Evolutionary conservation across 1,140 invertebrate genomes (phyloP).

Genomic region (Sinella curviseta): DNA sequence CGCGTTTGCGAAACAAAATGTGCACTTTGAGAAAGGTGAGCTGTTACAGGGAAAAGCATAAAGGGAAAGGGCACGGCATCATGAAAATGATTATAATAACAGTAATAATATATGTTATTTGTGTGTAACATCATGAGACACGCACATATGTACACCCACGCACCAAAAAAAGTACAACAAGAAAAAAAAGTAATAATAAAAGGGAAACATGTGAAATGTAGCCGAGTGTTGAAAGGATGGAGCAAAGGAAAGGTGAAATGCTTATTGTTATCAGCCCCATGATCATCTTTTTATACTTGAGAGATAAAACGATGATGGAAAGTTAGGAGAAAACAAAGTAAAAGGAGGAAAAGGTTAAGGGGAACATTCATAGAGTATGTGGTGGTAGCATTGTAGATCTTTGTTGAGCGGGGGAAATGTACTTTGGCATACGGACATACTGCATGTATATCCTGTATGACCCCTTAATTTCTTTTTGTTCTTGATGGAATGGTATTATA

Average conservation of each 20-base stretch:
- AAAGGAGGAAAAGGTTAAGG: background rate
- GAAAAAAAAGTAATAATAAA: background rate
- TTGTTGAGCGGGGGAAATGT: too few species aligned
- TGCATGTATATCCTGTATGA: too few species aligned
- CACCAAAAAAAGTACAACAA: background rate
- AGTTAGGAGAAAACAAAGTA: background rate
- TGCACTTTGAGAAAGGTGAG: constrained; percentile 48
- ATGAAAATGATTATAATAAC: too few species aligned
- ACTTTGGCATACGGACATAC: too few species aligned
- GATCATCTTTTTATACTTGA: background rate
- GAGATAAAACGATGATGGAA: background rate
- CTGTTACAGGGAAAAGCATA: background rate
- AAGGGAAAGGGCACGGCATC: too few species aligned
- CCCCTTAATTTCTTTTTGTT: too few species aligned
- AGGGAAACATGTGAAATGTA: background rate
- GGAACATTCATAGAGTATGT: background rate
- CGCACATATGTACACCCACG: background rate
- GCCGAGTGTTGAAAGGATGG: background rate
- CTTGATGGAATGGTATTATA: too few species aligned
- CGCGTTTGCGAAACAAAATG: constrained; percentile 47
- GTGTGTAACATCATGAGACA: background rate
- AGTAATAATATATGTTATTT: too few species aligned
- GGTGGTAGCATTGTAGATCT: background rate
- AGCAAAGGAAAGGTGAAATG: background rate
- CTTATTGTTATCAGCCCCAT: background rate